Evolutionary conservation across 64 coral and sea anemone genomes (phyloP).

Genomic region (Actinia tenebrosa): DNA sequence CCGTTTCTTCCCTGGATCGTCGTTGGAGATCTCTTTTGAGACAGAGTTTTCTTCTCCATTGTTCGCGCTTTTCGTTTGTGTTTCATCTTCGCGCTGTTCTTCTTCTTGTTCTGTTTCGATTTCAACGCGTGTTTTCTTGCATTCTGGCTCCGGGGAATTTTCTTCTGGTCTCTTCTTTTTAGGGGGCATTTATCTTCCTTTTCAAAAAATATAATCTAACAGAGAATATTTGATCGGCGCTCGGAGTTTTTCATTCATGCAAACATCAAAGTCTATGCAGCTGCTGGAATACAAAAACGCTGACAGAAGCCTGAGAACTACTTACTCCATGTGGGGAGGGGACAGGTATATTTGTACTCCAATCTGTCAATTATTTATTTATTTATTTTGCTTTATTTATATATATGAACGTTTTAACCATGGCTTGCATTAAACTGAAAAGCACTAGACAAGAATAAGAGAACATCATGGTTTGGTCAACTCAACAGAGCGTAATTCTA

Average conservation of each 20-base stretch:
- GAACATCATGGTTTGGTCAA: too few species aligned
- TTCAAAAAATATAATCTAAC: slow-evolving; percentile 8
- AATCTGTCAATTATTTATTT: neutral
- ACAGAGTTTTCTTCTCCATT: slow-evolving; percentile 25
- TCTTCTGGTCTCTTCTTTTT: slow-evolving; percentile 19
- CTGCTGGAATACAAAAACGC: slow-evolving; percentile 15
- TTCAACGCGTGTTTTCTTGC: neutral
- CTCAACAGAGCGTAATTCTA: too few species aligned
- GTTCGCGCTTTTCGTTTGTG: slow-evolving; percentile 7
- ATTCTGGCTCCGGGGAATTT: slow-evolving; percentile 11
- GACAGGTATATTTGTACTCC: neutral
- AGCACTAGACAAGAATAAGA: too few species aligned
- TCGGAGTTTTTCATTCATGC: slow-evolving; percentile 15
- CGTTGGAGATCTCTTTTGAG: slow-evolving; percentile 8
- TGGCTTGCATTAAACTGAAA: too few species aligned
- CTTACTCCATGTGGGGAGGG: neutral
- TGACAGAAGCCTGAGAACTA: slow-evolving; percentile 16
- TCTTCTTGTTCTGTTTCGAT: neutral
- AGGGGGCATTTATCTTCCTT: slow-evolving; percentile 29
- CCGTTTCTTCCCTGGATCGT: slow-evolving; percentile 1
- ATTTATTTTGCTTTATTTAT: neutral
- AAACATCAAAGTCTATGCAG: slow-evolving; percentile 17
- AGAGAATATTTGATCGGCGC: neutral
- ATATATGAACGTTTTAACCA: neutral
- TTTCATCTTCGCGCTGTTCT: neutral